phyloP scores from a whole-genome alignment of 2,888 invertebrate species.

The Agriotes lineatus region DNA sequence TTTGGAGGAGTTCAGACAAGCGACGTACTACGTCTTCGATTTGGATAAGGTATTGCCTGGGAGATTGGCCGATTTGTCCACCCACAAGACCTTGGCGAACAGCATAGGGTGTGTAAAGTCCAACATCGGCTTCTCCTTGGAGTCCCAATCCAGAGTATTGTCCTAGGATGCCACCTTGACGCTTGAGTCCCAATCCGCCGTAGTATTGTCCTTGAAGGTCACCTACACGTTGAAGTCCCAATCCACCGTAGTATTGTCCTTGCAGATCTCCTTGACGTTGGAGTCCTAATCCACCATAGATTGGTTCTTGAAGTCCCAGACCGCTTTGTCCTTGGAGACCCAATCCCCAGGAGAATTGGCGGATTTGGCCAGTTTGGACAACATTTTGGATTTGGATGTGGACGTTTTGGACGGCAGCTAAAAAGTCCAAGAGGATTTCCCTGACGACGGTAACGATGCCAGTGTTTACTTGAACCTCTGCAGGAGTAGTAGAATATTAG shows the following conservation, averaged over 20 bases:
- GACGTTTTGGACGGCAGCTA: conserved; percentile 21
- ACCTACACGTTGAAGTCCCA: no score
- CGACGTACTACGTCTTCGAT: neutral
- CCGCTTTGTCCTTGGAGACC: neutral
- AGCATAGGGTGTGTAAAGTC: neutral
- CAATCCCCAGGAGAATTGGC: neutral
- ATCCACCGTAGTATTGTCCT: neutral
- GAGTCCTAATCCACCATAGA: neutral
- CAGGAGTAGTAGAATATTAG: neutral
- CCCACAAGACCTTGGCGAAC: neutral
- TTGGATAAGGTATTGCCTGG: neutral
- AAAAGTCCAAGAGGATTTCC: conserved; percentile 19
- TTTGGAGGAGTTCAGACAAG: neutral
- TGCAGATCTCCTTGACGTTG: neutral
- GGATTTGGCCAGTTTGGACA: neutral
- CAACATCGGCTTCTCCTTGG: neutral
- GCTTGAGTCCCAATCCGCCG: neutral
- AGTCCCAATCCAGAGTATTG: no score
- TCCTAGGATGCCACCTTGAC: neutral
- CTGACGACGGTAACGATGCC: conserved; percentile 11
- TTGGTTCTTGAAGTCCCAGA: neutral
- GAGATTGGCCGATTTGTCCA: neutral
- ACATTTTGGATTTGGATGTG: conserved; percentile 19
- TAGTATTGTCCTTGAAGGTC: neutral
- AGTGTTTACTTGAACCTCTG: neutral